These are phyloP conservation scores for Parauchenoglanis ngamensis DNA, from an alignment of 2,797 vertebrate species.

Conservation along the genomic window DNA sequence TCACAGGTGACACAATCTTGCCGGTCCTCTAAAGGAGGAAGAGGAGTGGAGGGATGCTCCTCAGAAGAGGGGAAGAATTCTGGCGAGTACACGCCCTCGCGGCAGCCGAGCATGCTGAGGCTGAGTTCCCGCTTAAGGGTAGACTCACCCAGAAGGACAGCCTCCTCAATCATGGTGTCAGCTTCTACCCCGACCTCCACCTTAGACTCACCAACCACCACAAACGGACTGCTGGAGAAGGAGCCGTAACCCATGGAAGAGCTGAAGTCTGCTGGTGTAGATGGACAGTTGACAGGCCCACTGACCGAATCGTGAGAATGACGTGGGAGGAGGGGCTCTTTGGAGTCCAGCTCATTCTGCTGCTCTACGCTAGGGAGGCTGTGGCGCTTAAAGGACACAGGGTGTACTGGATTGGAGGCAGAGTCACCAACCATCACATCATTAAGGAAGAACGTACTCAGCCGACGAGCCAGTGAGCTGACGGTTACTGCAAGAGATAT, in stretches of 20 bases:
- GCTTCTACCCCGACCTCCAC: conserved; percentile 63
- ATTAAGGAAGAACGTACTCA: conserved; percentile 70
- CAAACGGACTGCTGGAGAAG: conserved; percentile 63
- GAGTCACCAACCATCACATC: conserved; percentile 61
- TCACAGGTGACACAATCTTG: conserved; percentile 29
- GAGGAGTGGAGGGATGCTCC: conserved; percentile 56
- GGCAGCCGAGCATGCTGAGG: conserved; percentile 75
- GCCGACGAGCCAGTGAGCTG: conserved; percentile 69
- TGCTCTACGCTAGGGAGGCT: conserved; percentile 50
- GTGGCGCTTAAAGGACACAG: conserved; percentile 45
- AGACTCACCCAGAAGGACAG: conserved; percentile 60
- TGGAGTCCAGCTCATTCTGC: conserved; percentile 57
- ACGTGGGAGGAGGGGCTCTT: conserved; percentile 65
- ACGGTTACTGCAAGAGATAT: conserved; percentile 67
- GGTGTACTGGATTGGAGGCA: conserved; percentile 13
- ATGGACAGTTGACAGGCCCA: conserved; percentile 44
- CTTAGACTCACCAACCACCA: conserved; percentile 60
- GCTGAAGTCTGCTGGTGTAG: conserved; percentile 47
- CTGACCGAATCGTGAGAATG: conserved; percentile 37
- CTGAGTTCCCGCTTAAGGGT: conserved; percentile 74
- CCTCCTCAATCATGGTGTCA: conserved; percentile 70
- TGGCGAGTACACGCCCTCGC: conserved; percentile 66
- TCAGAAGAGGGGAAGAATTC: conserved; percentile 60
- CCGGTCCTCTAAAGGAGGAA: conserved; percentile 35
- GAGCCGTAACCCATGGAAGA: conserved; percentile 33